Evolutionary conservation across 2,113 vertebrate genomes (phyloP), one percentile per base, ranked within the genome.

Genomic region (Scytalopus superciliaris): DNA sequence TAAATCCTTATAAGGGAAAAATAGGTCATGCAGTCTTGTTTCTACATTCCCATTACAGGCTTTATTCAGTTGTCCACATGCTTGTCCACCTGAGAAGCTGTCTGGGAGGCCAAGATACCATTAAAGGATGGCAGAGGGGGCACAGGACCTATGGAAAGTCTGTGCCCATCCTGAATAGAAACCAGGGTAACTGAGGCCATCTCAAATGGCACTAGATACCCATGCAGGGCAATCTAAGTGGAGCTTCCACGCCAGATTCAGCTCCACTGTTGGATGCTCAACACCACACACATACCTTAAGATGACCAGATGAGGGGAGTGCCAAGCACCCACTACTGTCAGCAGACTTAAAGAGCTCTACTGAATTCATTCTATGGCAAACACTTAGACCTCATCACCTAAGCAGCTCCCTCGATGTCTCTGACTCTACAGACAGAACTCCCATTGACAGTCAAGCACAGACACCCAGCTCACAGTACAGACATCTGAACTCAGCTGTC

Each of bases 381-480:
- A 69, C 23, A 88, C 17, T 7, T 59, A 52, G 10, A 72, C 4
- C n/a, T 27, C 8, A 2, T 6, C 68, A 45, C 27, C 30, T 13
- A 12, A 74, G 42, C 6, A 77, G 31, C n/a, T 59, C 19, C 67
- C 9, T 31, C 4, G 2, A 18, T 22, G 84, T 17, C 37, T 60
- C 68, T 16, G 28, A 59, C 24, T 63, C 16, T 8, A 25, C 0
- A 2, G 14, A 45, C 42, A 72, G 16, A 68, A 37, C 9, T 69
- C 53, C 24, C 22, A 30, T 0, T 37, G 28, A 79, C 4, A 37
- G 6, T 53, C 56, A 84, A 44, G 30, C 18, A 64, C 0, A 0
- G 35, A 47, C 23, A 75, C 10, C 3, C 12, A 67, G 33, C 16
- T 83, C 39, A 56, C 27, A 5, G 33, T 47, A 66, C 12, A 47